Evolutionary conservation across 2,888 invertebrate genomes (phyloP), one percentile per base, ranked within the genome.

Genomic region (Alcis repandata): DNA sequence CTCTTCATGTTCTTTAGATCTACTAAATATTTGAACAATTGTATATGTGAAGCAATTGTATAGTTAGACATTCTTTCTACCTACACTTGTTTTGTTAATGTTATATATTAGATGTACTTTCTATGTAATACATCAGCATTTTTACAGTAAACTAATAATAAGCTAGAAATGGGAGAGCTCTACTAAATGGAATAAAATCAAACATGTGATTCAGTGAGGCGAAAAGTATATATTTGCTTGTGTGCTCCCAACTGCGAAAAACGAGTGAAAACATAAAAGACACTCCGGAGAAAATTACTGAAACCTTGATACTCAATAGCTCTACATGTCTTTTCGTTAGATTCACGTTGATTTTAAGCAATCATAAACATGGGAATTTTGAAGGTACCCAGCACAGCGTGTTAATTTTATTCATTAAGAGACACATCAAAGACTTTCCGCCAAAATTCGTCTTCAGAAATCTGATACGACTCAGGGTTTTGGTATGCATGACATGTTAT

Each of bases 101-200:
- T n/a, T n/a, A n/a, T n/a, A n/a, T n/a, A n/a, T n/a, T n/a, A n/a
- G n/a, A n/a, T n/a, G n/a, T n/a, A n/a, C n/a, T n/a, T n/a, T 22
- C 11, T 22, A 13, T 22, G 20, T 6, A 43, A 41, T 41, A 19
- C 41, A 15, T 19, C 32, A 19, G 51, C 15, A 51, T 43, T 43
- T 59, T 59, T 51, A 33, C 51, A 51, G 27, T 33, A 20, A 51
- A n/a, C 41, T 49, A 51, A 17, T 59, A 59, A 59, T 52, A n/a
- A 19, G 13, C 11, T n/a, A n/a, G 40, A 51, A 49, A 51, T 32
- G 41, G 13, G 19, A 59, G 49, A 17, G 54, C 13, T 22, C 36
- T 48, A 20, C 56, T 57, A 27, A 36, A 58, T 48, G 27, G 54
- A 40, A 41, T 22, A 1, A 41, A 22, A 22, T 17, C 52, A 53